Conservation (phyloP, 2,888 invertebrate genomes). For the Tetragnatha montana region DNA sequence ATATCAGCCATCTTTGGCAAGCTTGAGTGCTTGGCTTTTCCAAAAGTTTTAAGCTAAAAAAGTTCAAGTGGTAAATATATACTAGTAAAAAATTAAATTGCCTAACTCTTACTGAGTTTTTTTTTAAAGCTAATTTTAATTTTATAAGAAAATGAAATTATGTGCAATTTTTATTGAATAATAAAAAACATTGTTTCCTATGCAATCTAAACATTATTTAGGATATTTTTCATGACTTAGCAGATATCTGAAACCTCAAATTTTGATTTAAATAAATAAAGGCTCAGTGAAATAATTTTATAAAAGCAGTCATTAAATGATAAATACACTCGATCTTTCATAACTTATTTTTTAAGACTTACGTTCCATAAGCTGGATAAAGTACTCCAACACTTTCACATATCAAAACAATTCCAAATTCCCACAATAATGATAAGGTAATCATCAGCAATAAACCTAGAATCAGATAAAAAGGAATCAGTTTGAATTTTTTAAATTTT, state of each 20-base stretch:
- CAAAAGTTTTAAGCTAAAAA: conserved; percentile 13
- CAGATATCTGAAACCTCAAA: too few species aligned
- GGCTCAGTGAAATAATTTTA: neutral
- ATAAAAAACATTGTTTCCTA: too few species aligned
- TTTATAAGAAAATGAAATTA: too few species aligned
- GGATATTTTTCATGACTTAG: too few species aligned
- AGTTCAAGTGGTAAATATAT: neutral
- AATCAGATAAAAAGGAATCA: neutral
- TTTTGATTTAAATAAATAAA: too few species aligned
- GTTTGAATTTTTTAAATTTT: neutral
- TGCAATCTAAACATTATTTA: too few species aligned
- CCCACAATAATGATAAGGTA: conserved; percentile 1
- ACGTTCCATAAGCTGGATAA: conserved; percentile 57
- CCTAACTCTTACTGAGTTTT: too few species aligned
- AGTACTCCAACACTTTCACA: conserved; percentile 38
- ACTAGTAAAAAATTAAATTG: too few species aligned
- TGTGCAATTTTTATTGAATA: too few species aligned
- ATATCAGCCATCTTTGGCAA: conserved; percentile 34
- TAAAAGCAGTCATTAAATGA: neutral
- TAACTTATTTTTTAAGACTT: conserved; percentile 7
- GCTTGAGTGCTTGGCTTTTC: conserved; percentile 14
- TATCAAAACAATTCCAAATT: conserved; percentile 36
- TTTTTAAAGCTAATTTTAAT: too few species aligned
- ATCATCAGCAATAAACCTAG: conserved; percentile 5
- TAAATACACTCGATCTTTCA: neutral